Evolutionary conservation across 2,888 invertebrate genomes (phyloP).

Genomic region (Zaprionus lineosus): DNA sequence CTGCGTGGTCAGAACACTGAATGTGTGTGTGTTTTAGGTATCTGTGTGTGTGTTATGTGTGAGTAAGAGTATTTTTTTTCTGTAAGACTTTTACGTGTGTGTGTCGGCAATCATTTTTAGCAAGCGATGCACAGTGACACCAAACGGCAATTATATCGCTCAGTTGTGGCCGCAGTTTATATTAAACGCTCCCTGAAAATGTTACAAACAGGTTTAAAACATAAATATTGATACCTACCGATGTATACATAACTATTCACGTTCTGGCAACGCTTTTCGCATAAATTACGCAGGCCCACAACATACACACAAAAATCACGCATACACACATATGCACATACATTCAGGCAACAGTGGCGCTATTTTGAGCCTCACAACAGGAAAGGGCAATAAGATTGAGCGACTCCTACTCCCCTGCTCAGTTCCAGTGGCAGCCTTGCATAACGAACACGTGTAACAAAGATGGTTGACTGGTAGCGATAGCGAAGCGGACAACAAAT

Average conservation of each 20-base stretch:
- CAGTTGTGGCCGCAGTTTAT: slow-evolving; percentile 41
- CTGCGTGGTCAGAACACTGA: slow-evolving; percentile 60
- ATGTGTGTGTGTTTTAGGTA: slow-evolving; percentile 24
- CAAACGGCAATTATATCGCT: slow-evolving; percentile 18
- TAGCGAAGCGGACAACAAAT: slow-evolving; percentile 30
- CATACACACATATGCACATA: slow-evolving; percentile 7
- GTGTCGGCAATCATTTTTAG: slow-evolving; percentile 69
- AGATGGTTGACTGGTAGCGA: slow-evolving; percentile 64
- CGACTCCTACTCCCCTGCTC: slow-evolving; percentile 32
- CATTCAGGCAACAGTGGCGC: slow-evolving; percentile 25
- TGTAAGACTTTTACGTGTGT: slow-evolving; percentile 29
- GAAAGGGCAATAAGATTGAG: slow-evolving; percentile 63
- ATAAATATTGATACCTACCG: slow-evolving; percentile 1
- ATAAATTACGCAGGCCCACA: too few relatives aligned
- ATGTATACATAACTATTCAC: slow-evolving; percentile 42
- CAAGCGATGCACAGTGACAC: slow-evolving; percentile 61
- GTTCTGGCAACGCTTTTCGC: slow-evolving; percentile 77
- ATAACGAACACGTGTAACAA: slow-evolving; percentile 78
- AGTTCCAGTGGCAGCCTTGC: slow-evolving; percentile 66
- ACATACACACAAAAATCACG: slow-evolving; percentile 17
- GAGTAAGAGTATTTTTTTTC: slow-evolving; percentile 3
- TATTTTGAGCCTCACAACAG: slow-evolving; percentile 44
- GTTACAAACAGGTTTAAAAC: slow-evolving; percentile 55
- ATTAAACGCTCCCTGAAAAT: slow-evolving; percentile 43
- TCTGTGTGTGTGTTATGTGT: slow-evolving; percentile 8